Evolutionary conservation across 2,113 vertebrate species (phyloP).

Genomic region (Gnathonemus echidnorhynchus): DNA sequence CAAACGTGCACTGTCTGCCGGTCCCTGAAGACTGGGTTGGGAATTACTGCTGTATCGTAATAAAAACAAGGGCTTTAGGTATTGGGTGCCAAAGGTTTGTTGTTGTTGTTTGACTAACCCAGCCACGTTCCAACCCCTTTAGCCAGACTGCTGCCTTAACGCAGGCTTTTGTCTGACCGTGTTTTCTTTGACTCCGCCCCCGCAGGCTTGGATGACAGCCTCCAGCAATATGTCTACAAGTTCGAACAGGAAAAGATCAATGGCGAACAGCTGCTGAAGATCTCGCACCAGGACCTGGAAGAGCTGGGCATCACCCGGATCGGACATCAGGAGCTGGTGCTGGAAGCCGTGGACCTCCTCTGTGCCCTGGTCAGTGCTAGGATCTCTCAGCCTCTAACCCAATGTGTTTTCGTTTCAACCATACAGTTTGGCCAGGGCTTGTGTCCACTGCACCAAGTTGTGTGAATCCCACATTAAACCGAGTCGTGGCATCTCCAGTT

Average conservation of each 20-base stretch:
- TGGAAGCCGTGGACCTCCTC: slow-evolving; percentile 93
- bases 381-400: neutral
- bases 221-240: slow-evolving; percentile 86
- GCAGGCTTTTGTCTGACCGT: neutral
- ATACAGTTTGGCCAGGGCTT: neutral
- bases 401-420: neutral
- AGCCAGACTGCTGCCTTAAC: neutral
- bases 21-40: neutral
- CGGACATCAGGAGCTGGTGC: slow-evolving; percentile 90
- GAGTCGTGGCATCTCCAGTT: neutral
- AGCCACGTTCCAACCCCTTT: neutral
- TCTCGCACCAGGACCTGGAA: slow-evolving; percentile 95
- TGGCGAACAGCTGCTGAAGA: slow-evolving; percentile 87
- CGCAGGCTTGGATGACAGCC: slow-evolving; percentile 84
- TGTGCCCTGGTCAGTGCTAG: slow-evolving; percentile 85
- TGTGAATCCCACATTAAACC: neutral
- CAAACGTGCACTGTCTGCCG: neutral
- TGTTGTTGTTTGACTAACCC: neutral
- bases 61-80: neutral
- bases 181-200: slow-evolving; percentile 16
- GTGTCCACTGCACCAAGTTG: neutral
- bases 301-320: slow-evolving; percentile 87
- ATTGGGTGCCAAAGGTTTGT: neutral
- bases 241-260: slow-evolving; percentile 95
- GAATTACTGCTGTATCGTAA: neutral